Percentiles rank a stretch among this genome's conserved stretches.
Evolutionary conservation across 2,888 invertebrate species (phyloP).

Genomic region (Byasa hedistus): DNA sequence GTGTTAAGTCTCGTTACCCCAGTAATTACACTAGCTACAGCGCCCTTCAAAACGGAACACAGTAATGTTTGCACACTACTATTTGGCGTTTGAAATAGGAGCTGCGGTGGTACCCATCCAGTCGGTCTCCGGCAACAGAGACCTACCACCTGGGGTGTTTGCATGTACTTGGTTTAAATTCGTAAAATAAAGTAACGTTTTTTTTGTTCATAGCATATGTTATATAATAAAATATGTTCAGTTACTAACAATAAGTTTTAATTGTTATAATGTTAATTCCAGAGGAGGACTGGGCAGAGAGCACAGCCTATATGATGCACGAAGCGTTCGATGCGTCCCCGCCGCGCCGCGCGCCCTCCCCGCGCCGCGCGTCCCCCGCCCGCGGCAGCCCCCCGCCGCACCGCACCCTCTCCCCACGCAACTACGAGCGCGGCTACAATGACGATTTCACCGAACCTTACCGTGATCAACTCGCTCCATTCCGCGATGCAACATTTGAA

Average conservation of each 20-base stretch:
- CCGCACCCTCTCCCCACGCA: conserved; percentile 49
- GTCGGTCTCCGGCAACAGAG: too few relatives aligned
- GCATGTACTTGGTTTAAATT: too few relatives aligned
- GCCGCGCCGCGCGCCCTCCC: conserved; percentile 47
- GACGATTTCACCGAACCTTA: conserved; percentile 50
- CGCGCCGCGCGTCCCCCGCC: conserved; percentile 42
- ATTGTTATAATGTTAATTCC: conserved; percentile 51
- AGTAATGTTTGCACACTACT: too few relatives aligned
- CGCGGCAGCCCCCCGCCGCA: conserved; percentile 57
- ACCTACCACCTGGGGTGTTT: too few relatives aligned
- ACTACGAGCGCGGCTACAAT: conserved; percentile 44
- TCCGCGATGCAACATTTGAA: conserved; percentile 64
- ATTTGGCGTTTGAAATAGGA: too few relatives aligned
- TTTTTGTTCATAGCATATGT: not conserved
- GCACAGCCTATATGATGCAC: conserved; percentile 83
- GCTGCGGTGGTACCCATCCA: too few relatives aligned
- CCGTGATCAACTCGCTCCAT: conserved; percentile 66
- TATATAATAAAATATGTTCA: not conserved
- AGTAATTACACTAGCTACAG: too few relatives aligned
- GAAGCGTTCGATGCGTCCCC: conserved; percentile 76
- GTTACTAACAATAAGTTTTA: not conserved
- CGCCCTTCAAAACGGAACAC: too few relatives aligned
- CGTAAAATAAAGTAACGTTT: not conserved
- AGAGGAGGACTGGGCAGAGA: conserved; percentile 89
- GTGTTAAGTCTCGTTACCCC: too few relatives aligned